phyloP scores from a whole-genome alignment of 1,140 invertebrate genomes.

The Oryctes rhinoceros region DNA sequence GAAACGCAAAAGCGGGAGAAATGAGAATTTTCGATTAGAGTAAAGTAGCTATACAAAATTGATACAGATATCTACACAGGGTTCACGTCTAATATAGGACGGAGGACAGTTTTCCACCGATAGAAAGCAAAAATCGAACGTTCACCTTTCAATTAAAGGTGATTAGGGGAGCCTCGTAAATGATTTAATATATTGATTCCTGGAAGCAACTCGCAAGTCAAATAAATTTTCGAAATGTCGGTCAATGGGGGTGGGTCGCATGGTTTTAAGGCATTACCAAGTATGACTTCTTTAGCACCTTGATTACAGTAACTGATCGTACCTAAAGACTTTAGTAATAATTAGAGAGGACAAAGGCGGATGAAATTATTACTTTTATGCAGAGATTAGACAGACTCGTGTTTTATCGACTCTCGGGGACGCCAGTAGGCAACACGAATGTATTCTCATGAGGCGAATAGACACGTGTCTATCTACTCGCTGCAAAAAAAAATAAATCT shows the following conservation, averaged over 20 bases:
- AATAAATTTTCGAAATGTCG: not conserved
- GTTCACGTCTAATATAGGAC: not conserved
- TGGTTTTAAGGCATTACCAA: not conserved
- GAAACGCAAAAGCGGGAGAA: not conserved
- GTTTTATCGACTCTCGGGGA: no score
- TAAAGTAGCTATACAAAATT: conserved; percentile 4
- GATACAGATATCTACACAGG: not conserved
- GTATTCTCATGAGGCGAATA: no score
- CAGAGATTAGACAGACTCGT: no score
- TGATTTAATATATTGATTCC: not conserved
- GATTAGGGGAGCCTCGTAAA: not conserved
- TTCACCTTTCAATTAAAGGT: not conserved
- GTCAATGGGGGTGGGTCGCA: not conserved
- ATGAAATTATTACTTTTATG: no score
- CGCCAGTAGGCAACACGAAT: no score
- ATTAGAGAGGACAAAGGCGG: no score
- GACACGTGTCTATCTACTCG: no score
- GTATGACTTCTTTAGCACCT: no score
- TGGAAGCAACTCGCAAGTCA: not conserved
- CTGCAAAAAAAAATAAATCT: no score
- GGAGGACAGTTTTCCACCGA: not conserved
- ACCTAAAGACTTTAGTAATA: no score
- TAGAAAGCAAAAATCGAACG: conserved; percentile 1
- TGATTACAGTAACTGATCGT: no score
- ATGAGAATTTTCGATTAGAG: not conserved